Base-by-base conservation (phyloP, 2,797 vertebrate species). In the Argentina silus region DNA sequence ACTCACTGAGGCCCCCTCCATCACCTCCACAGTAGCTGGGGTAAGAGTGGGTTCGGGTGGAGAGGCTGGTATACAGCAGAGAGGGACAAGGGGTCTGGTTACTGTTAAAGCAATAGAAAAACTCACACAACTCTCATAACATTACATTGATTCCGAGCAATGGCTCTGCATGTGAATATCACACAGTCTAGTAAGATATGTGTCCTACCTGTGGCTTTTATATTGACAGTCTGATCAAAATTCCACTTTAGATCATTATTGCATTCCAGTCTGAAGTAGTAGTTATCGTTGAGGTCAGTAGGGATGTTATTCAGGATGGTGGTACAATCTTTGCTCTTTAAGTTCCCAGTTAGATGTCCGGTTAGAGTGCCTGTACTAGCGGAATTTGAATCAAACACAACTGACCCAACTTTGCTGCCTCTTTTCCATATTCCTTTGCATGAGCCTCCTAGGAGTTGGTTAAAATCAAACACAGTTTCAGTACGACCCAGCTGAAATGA, bases 211-310 rank as follows among this genome's bases (percentile, higher is more conserved):
- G 27, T 36, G 27, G 27, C 27, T 36, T 1, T 61, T 42, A 92
- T 75, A 0, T 10, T 1, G 43, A 91, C 88, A 9, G 51, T 56
- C 0, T 9, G 11, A 11, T 0, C 3, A 51, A 84, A 90, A 82
- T 69, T 88, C 74, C 43, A 86, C 70, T 88, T 91, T 9, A 87
- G 80, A 0, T 0, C 0, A 43, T 84, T 85, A 64, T 82, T 70
- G 69, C 89, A 91, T 17, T 92, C 70, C 69, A 91, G 78, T 69
- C 90, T 87, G 80, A 93, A 90, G 77, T 89, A 92, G 64, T 42
- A 50, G 51, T 84, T 78, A 0, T 82, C 71, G 5, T 47, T 47
- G 45, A 6, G 57, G 67, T 70, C 45, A 0, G 62, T 1, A 0
- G 81, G 76, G 64, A 91, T 17, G 78, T 87, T 80, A 67, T 75